A percentile compares a stretch with the other conserved stretches of the same genome.
Evolutionary conservation across 1,140 invertebrate genomes (phyloP).

Genomic region (Notospermus geniculatus): DNA sequence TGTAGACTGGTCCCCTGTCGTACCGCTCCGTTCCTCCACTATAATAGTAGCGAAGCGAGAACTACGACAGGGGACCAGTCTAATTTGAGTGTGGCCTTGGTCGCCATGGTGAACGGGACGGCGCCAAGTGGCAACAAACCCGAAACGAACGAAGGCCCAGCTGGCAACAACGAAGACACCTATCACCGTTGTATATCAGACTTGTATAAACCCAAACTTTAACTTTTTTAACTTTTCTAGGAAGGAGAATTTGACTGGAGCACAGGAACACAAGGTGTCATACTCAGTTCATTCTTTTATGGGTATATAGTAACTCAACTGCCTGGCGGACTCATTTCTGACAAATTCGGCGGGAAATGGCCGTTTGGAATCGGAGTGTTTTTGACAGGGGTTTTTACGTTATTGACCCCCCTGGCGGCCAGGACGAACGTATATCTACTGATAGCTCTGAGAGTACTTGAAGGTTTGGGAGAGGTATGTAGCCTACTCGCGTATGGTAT

Average conservation of each 20-base stretch:
- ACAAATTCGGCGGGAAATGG: constrained; percentile 5
- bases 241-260: constrained; percentile 73
- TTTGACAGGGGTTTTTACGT: neutral
- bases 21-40: too few relatives aligned
- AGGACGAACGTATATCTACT: neutral
- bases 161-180: neutral
- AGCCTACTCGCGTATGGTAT: too few relatives aligned
- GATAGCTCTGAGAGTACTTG: neutral
- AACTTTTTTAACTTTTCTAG: too few relatives aligned
- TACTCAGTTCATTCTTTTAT: constrained; percentile 81
- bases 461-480: neutral
- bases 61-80: too few relatives aligned
- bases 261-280: constrained; percentile 69
- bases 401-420: neutral
- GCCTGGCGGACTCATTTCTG: neutral
- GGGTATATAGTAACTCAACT: constrained; percentile 64
- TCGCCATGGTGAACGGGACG: constrained; percentile 76
- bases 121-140: too few relatives aligned
- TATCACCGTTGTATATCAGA: neutral
- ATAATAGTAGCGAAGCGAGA: too few relatives aligned
- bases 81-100: constrained; percentile 94
- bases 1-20: too few relatives aligned
- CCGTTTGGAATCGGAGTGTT: neutral
- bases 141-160: neutral
- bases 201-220: constrained; percentile 14